These are phyloP conservation scores for Parus major DNA, from an alignment of 2,113 vertebrate species.

Conservation along the genomic window DNA sequence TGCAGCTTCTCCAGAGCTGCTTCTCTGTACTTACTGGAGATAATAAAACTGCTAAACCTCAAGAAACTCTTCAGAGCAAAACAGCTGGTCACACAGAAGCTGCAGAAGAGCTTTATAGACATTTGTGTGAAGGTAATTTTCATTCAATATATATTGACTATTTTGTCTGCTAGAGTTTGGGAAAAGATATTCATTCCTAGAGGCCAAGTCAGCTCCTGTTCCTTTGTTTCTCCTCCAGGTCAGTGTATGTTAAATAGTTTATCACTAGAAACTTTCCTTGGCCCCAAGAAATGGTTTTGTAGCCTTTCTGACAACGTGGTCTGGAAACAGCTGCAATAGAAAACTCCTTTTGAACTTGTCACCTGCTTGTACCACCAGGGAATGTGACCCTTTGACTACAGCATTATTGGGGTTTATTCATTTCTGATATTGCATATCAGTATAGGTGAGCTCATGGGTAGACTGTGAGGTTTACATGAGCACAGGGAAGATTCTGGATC, in stretches of 20 bases:
- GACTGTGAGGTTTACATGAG: neutral
- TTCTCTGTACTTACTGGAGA: slow-evolving; percentile 83
- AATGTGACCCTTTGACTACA: neutral
- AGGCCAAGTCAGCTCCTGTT: neutral
- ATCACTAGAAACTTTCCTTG: neutral
- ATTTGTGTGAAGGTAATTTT: slow-evolving; percentile 87
- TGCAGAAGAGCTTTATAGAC: slow-evolving; percentile 84
- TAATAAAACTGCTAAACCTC: slow-evolving; percentile 38
- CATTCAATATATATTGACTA: neutral
- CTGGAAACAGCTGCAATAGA: neutral
- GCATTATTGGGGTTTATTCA: neutral
- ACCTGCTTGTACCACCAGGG: neutral
- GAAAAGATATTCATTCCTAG: neutral
- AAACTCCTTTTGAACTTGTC: neutral
- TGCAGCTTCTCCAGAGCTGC: slow-evolving; percentile 94
- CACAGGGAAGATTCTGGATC: neutral
- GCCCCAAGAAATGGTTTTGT: neutral
- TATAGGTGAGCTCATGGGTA: neutral
- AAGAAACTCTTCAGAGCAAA: slow-evolving; percentile 49
- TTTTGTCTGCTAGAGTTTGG: neutral
- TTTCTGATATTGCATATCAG: neutral
- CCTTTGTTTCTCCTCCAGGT: neutral
- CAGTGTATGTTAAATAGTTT: neutral
- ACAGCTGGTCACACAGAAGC: slow-evolving; percentile 68
- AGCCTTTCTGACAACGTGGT: neutral